phyloP scores from a whole-genome alignment of 2,888 invertebrate genomes.

The Eucriotettix oculatus region DNA sequence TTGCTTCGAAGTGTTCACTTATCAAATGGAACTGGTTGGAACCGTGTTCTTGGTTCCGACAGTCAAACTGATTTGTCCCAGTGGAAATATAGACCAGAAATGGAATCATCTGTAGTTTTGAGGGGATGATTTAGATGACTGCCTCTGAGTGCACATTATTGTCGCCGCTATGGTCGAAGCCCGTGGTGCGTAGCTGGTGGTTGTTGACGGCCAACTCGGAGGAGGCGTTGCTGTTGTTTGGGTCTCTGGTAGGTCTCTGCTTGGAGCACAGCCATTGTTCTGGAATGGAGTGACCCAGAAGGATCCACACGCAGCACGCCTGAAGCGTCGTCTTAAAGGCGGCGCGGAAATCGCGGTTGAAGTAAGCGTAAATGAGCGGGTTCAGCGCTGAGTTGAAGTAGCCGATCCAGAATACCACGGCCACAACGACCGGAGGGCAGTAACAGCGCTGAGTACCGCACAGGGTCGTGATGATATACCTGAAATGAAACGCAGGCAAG shows the following conservation, averaged over 20 bases:
- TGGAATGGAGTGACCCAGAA: slow-evolving; percentile 1
- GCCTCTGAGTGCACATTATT: background rate
- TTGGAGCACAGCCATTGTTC: slow-evolving; percentile 6
- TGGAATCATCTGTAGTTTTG: too few species aligned
- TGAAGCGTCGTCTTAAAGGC: slow-evolving; percentile 83
- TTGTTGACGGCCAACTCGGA: slow-evolving; percentile 33
- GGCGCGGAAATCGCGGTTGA: slow-evolving; percentile 89
- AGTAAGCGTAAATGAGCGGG: slow-evolving; percentile 93
- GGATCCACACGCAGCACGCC: slow-evolving; percentile 37
- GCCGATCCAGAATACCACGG: slow-evolving; percentile 90
- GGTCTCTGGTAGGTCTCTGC: slow-evolving; percentile 15
- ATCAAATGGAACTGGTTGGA: too few species aligned
- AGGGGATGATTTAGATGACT: background rate
- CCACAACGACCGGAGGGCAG: slow-evolving; percentile 71
- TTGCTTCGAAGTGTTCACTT: too few species aligned
- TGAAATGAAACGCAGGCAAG: slow-evolving; percentile 30
- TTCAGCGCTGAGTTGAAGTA: slow-evolving; percentile 95
- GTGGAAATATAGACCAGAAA: too few species aligned
- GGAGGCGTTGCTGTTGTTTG: slow-evolving; percentile 38
- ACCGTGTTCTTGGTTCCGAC: too few species aligned
- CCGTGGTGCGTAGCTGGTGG: background rate
- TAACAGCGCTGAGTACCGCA: slow-evolving; percentile 57
- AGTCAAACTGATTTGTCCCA: too few species aligned
- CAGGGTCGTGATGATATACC: slow-evolving; percentile 70
- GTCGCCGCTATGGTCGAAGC: background rate